These are phyloP conservation scores for Drosophila meridionalis DNA, from an alignment of 2,888 invertebrate species.

Conservation along the genomic window DNA sequence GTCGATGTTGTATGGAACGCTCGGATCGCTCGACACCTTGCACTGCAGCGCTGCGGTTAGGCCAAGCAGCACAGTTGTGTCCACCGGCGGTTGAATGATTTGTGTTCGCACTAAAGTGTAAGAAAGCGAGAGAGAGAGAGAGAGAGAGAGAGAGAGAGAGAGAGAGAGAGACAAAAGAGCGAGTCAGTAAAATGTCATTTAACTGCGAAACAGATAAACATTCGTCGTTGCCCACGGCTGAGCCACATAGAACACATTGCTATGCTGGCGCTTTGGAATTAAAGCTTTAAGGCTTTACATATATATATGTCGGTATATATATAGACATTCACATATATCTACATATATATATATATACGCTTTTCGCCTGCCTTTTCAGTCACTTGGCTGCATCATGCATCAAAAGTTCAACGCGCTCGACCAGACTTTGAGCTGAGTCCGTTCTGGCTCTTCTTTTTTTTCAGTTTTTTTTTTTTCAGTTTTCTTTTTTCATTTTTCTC, in stretches of 20 bases:
- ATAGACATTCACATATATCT: background rate
- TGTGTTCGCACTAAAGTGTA: conserved; percentile 91
- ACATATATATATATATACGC: conserved; percentile 3
- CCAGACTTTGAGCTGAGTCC: conserved; percentile 34
- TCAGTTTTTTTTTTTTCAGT: background rate
- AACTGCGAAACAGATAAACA: conserved; percentile 57
- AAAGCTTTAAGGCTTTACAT: conserved; percentile 51
- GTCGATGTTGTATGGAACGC: conserved; percentile 93
- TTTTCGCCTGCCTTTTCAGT: conserved; percentile 55
- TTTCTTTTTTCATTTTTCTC: background rate
- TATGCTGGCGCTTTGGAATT: conserved; percentile 39
- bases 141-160: background rate
- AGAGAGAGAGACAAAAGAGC: background rate
- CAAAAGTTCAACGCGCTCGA: conserved; percentile 69
- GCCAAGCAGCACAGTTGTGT: conserved; percentile 95
- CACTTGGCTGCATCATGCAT: conserved; percentile 64
- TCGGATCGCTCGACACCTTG: conserved; percentile 96
- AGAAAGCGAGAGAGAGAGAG: background rate
- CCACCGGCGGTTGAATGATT: conserved; percentile 96
- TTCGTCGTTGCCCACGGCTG: background rate
- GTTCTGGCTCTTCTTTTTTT: background rate
- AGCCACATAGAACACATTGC: conserved; percentile 10
- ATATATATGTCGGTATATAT: background rate
- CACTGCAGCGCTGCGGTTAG: conserved; percentile 97
- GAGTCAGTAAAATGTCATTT: conserved; percentile 33